phyloP scores from a whole-genome alignment of 2,113 vertebrate genomes.

The Regulus satrapa region DNA sequence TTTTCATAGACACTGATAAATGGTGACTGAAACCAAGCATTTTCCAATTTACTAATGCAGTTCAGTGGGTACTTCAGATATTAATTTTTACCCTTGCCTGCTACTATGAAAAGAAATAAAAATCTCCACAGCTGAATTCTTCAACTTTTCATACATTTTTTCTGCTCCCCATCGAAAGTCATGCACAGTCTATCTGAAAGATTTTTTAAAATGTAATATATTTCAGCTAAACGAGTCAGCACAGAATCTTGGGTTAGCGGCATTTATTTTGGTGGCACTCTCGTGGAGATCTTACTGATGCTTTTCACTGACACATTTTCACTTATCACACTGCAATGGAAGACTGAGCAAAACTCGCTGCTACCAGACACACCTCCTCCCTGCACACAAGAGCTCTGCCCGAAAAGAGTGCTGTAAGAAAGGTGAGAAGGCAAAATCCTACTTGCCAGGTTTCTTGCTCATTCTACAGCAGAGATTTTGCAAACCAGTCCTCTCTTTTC shows the following conservation, averaged over 20 bases:
- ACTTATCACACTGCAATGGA: neutral
- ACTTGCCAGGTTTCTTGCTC: neutral
- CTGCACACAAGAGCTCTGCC: neutral
- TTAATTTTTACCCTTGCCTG: neutral
- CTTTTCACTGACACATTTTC: neutral
- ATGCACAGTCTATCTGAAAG: neutral
- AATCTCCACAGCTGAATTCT: neutral
- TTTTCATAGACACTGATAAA: neutral
- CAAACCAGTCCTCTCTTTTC: neutral
- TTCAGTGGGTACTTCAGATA: neutral
- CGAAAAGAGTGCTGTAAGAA: accelerated
- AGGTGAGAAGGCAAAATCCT: neutral
- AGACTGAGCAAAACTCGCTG: neutral
- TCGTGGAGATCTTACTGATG: neutral
- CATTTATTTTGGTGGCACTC: neutral
- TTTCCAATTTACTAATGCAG: neutral
- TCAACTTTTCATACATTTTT: neutral
- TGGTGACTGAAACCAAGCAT: neutral
- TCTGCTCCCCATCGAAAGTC: neutral
- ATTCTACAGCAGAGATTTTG: neutral
- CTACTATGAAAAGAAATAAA: neutral
- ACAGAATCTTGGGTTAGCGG: neutral
- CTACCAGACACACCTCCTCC: neutral
- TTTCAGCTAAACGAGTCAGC: neutral
- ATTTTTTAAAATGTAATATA: neutral